Base-by-base conservation (phyloP, 2,113 vertebrate genomes). In the Crotophaga sulcirostris region DNA sequence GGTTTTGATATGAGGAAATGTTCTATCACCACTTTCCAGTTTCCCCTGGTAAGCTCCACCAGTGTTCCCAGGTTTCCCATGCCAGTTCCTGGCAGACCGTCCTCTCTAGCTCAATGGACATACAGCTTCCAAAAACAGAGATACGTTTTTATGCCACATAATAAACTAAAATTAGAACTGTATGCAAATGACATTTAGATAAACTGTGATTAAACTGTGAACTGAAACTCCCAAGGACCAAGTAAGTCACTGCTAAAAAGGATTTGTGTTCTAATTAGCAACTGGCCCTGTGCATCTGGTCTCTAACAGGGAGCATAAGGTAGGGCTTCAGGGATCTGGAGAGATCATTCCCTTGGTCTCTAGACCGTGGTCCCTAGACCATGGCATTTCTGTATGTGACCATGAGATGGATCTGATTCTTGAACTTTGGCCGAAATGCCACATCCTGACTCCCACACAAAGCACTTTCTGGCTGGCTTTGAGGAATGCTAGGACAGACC, bases 301-400 rank as follows among this genome's bases (percentile, higher is more conserved):
- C 38, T 54, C 84, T 44, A 75, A 0, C 13, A 44, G n/a, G 68
- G 58, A 54, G 45, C 36, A 52, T 16, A 4, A 23, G 1, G 13
- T 7, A 28, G 26, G 3, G 9, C 45, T 56, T 16, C 44, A 4
- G 3, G 19, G 7, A 8, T 13, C 42, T 7, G 38, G 34, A 28
- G 0, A 0, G 16, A 16, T 42, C 13, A 18, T 11, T 25, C 31
- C 11, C 36, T 62, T 15, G 9, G 47, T n/a, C n/a, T n/a, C n/a
- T n/a, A n/a, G n/a, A n/a, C n/a, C n/a, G n/a, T n/a, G n/a, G n/a
- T n/a, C n/a, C n/a, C n/a, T 19, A 18, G 24, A 26, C 33, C 58
- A 42, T 56, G 45, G 70, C 6, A 0, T 31, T 79, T 49, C 68
- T 70, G 62, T 26, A 4, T 8, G 6, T 13, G 58, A 12, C n/a